phyloP scores from a whole-genome alignment of 1,140 invertebrate species.

The Liolophura sinensis region DNA sequence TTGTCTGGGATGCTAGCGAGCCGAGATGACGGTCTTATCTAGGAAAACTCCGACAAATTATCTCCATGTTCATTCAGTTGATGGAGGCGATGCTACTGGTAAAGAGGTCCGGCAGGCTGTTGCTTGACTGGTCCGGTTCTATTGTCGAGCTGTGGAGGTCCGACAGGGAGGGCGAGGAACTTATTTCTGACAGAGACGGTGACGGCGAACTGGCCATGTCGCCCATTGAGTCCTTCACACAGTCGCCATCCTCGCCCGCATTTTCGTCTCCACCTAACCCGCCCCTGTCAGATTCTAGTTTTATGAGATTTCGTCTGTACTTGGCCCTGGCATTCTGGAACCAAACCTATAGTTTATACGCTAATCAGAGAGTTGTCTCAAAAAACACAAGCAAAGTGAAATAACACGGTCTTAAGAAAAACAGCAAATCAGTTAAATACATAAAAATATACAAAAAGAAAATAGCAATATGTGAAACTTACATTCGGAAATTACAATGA shows the following conservation, averaged over 20 bases:
- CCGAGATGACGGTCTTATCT: too few species aligned
- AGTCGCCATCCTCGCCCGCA: conserved; percentile 18
- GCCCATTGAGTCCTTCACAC: conserved; percentile 15
- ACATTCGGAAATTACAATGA: too few species aligned
- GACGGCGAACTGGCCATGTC: conserved; percentile 30
- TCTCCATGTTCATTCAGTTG: conserved; percentile 16
- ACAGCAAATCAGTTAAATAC: too few species aligned
- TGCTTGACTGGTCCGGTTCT: conserved; percentile 31
- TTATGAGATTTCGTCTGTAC: conserved; percentile 91
- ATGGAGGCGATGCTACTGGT: conserved; percentile 31
- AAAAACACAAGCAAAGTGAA: too few species aligned
- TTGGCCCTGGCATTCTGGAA: conserved; percentile 98
- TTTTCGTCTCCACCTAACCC: conserved; percentile 4
- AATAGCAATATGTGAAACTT: too few species aligned
- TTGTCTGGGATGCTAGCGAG: too few species aligned
- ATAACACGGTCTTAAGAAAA: too few species aligned
- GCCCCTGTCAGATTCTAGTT: conserved; percentile 67
- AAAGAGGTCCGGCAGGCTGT: conserved; percentile 36
- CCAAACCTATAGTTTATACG: conserved; percentile 79
- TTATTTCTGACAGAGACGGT: conserved; percentile 49
- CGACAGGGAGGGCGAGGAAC: conserved; percentile 46
- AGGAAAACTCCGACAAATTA: too few species aligned
- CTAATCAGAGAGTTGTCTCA: too few species aligned
- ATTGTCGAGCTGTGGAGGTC: conserved; percentile 33
- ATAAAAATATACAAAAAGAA: too few species aligned